Evolutionary conservation across 2,797 vertebrate genomes (phyloP).

Genomic region (Ciconia nigra): DNA sequence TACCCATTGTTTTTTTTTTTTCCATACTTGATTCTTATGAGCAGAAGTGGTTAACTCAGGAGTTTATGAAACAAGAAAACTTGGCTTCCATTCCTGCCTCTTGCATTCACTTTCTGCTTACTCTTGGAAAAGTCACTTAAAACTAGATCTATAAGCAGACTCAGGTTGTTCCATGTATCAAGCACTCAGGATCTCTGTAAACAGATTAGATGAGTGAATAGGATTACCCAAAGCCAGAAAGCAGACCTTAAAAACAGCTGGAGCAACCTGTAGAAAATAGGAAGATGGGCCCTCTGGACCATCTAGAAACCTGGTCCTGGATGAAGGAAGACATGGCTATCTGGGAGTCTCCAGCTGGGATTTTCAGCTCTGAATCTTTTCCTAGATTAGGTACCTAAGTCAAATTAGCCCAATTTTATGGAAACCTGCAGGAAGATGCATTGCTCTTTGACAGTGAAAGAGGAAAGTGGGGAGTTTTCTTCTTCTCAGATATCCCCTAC

Average conservation of each 20-base stretch:
- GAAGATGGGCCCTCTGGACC: neutral
- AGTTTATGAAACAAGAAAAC: slow-evolving; percentile 37
- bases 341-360: neutral
- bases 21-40: neutral
- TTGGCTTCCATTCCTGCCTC: slow-evolving; percentile 20
- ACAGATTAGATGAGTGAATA: neutral
- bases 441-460: neutral
- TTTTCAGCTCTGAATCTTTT: neutral
- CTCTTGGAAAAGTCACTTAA: neutral
- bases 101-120: neutral
- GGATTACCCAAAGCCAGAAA: neutral
- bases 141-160: neutral
- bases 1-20: neutral
- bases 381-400: neutral
- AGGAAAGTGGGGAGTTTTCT: accelerated
- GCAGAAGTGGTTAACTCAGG: slow-evolving; percentile 20
- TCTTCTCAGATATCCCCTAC: neutral
- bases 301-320: neutral
- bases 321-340: neutral
- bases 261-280: neutral
- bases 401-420: neutral
- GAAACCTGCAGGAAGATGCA: neutral
- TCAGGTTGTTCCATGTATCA: neutral
- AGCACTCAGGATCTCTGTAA: neutral
- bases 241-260: neutral